Evolutionary conservation across 2,888 invertebrate species (phyloP).

Genomic region (Ceramica pisi): DNA sequence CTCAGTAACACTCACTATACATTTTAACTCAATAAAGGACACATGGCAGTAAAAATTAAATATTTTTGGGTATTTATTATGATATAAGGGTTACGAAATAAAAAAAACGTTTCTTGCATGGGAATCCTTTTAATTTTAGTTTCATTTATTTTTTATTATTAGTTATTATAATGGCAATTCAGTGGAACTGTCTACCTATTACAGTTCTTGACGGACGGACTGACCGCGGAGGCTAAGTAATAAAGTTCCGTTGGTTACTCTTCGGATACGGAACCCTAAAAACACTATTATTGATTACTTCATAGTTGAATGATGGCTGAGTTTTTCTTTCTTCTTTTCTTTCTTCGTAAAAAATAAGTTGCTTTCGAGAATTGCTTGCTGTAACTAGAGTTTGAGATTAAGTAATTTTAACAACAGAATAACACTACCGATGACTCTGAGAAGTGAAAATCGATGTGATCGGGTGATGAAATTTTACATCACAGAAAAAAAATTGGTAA

Average conservation of each 20-base stretch:
- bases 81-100: no score
- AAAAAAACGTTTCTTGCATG: no score
- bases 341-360: no score
- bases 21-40: neutral
- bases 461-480: neutral
- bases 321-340: no score
- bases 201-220: no score
- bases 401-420: neutral
- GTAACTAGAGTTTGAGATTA: neutral
- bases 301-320: neutral
- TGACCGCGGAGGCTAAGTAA: no score
- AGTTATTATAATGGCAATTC: no score
- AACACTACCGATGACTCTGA: neutral
- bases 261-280: no score
- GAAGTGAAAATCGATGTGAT: neutral
- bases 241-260: no score
- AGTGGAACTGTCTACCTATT: no score
- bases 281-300: neutral
- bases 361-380: neutral
- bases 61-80: neutral
- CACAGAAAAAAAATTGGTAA: neutral
- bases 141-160: no score
- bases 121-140: no score
- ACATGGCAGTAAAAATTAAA: neutral
- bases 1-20: neutral